Evolutionary conservation across 92 coral and sea anemone genomes (phyloP).

Genomic region (Siderastrea radians): DNA sequence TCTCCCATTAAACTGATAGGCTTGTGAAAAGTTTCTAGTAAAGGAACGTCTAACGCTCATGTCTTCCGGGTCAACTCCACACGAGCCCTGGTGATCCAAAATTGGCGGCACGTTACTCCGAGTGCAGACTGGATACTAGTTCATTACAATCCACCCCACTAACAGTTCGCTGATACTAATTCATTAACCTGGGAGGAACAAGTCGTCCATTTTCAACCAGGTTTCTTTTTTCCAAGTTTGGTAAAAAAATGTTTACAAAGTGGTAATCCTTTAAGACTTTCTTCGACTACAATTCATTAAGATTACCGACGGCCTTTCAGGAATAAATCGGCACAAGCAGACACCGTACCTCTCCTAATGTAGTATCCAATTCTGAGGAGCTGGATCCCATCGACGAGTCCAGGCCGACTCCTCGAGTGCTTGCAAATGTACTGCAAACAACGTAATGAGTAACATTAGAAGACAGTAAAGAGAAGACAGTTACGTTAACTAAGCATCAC

Average conservation of each 20-base stretch:
- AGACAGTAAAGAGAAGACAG: not conserved
- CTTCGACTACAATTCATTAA: not conserved
- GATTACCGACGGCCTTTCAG: not conserved
- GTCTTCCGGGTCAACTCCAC: no score
- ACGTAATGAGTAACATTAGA: not conserved
- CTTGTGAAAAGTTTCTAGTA: no score
- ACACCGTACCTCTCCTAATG: constrained; percentile 89
- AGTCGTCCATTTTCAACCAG: no score
- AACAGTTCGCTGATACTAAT: no score
- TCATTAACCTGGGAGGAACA: no score
- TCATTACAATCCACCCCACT: no score
- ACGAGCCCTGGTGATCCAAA: no score
- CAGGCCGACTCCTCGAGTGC: constrained; percentile 47
- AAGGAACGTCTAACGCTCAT: no score
- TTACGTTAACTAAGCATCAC: not conserved
- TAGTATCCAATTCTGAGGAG: constrained; percentile 95
- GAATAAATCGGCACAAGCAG: not conserved
- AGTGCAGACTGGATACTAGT: no score
- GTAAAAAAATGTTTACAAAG: not conserved
- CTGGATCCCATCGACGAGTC: constrained; percentile 95
- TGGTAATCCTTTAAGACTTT: not conserved
- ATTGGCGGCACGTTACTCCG: no score
- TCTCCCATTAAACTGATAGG: no score
- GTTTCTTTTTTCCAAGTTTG: no score
- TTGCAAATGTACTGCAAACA: constrained; percentile 40